These are phyloP conservation scores for Vultur gryphus DNA, from an alignment of 2,797 vertebrate species.

Conservation along the genomic window DNA sequence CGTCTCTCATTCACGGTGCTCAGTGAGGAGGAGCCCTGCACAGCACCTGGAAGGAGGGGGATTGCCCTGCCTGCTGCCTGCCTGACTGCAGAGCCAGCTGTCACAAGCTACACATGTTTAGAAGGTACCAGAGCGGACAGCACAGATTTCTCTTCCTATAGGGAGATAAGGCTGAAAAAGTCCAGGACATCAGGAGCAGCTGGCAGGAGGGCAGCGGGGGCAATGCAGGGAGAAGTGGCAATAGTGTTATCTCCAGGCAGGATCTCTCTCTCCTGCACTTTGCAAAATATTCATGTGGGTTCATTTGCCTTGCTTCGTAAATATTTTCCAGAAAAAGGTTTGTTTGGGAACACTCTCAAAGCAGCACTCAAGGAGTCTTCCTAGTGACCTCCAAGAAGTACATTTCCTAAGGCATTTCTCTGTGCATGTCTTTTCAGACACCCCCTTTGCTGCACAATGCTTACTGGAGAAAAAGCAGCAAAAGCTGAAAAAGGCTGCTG, in stretches of 20 bases:
- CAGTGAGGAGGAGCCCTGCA: fast-evolving
- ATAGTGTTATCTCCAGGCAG: neutral
- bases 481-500: neutral
- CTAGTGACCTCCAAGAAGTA: neutral
- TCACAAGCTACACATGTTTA: neutral
- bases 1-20: neutral
- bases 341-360: neutral
- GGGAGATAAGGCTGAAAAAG: neutral
- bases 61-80: neutral
- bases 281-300: neutral
- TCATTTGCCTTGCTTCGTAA: neutral
- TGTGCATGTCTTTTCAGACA: neutral
- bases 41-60: neutral
- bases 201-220: neutral
- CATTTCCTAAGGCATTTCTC: neutral
- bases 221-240: neutral
- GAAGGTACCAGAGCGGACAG: neutral
- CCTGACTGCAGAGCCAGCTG: neutral
- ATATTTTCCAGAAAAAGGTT: neutral
- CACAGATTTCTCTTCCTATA: neutral
- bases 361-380: neutral
- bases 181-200: neutral
- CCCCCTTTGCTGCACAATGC: neutral
- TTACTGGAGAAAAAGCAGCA: neutral
- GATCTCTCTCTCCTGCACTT: neutral